Evolutionary conservation across 1,140 invertebrate species (phyloP), one percentile per base, ranked within the genome.

Genomic region (Monochamus saltuarius): DNA sequence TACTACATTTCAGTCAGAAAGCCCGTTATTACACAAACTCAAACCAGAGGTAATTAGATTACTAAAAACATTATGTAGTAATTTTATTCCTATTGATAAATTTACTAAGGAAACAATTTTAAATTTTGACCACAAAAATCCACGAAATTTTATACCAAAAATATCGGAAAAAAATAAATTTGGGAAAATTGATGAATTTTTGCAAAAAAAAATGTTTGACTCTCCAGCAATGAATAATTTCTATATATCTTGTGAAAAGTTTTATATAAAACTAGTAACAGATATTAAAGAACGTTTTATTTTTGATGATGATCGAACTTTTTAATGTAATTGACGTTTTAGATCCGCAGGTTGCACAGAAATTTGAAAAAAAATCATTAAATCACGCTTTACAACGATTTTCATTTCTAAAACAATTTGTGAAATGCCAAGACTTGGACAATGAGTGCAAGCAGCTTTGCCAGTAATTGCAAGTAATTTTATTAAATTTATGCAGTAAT

Each of bases 1-100:
- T 60, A 64, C 56, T 10, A 36, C 73, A 34, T 75, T 76, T 59
- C 75, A 77, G 63, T 63, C 65, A 14, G 65, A 75, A 52, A 56
- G 8, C 16, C 64, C 69, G 29, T 52, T 75, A 17, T 51, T 76
- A 11, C 56, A 73, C 49, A 65, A 59, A 59, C 17, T 76, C 17
- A 66, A 71, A 66, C 55, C 62, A 55, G 57, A 69, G 58, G 45
- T 58, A 7, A n/a, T 35, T 34, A 17, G n/a, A 35, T 34, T 51
- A 10, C n/a, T 51, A 34, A 51, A 51, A 17, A 51, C 29, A 4
- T 29, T 51, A n/a, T 51, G n/a, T 35, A 13, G 9, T 17, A 51
- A 51, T 51, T 51, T 34, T 51, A 34, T 51, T 34, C 19, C 7
- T 13, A 51, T 7, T 35, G 35, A 7, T 6, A 22, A 51, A 34